Percentiles rank a stretch among this genome's conserved stretches.
These are phyloP conservation scores for Orthochromis indermauri DNA, from an alignment of 2,113 vertebrate species.

Conservation along the genomic window DNA sequence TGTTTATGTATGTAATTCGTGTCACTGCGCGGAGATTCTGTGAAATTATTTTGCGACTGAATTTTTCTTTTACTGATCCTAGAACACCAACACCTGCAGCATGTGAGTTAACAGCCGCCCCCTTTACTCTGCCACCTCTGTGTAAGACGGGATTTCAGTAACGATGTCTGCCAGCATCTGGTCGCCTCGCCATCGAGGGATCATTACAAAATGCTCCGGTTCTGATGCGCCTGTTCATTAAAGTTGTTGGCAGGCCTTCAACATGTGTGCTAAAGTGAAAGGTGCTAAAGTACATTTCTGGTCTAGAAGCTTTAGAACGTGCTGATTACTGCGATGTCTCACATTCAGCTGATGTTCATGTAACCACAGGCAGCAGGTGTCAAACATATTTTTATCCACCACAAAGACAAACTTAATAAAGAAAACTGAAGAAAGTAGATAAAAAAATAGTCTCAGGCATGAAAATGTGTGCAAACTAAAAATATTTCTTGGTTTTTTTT, in stretches of 20 bases:
- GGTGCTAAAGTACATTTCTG: not conserved
- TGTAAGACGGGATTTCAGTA: not conserved
- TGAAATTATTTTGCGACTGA: not conserved
- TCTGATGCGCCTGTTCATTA: not conserved
- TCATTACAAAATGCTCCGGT: not conserved
- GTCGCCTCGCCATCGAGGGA: not conserved
- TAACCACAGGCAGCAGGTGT: not conserved
- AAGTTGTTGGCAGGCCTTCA: not conserved
- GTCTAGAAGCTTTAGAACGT: not conserved
- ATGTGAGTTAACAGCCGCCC: not conserved
- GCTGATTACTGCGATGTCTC: not conserved
- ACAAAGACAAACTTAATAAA: not conserved
- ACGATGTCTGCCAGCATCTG: not conserved
- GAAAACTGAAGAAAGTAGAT: not conserved
- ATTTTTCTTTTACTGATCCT: not conserved
- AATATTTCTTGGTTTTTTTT: rapidly evolving
- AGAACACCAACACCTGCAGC: not conserved
- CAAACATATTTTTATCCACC: not conserved
- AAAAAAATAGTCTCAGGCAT: not conserved
- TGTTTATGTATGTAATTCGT: not conserved
- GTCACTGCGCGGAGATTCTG: not conserved
- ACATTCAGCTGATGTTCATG: not conserved
- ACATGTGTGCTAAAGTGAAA: not conserved
- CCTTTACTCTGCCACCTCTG: not conserved
- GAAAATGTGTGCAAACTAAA: not conserved